Percentiles rank a stretch among this genome's conserved stretches.
Conservation (phyloP, 2,888 invertebrate genomes). For the Tiphia femorata region DNA sequence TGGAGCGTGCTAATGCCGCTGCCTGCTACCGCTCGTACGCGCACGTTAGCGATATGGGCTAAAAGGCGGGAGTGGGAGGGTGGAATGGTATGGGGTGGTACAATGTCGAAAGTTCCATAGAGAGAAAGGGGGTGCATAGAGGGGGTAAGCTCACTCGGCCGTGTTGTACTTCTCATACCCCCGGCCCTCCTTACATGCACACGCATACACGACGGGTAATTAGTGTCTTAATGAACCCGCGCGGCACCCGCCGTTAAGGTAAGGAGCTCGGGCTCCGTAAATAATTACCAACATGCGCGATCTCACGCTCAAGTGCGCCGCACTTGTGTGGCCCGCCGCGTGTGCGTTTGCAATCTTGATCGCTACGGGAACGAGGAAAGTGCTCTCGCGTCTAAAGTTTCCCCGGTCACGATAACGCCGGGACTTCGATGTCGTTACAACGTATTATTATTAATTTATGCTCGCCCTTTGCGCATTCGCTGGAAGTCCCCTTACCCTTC, state of each 20-base stretch:
- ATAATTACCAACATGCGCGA: constrained; percentile 49
- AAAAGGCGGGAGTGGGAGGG: constrained; percentile 19
- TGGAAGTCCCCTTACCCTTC: no score
- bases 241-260: constrained; percentile 24
- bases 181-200: constrained; percentile 54
- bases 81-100: constrained; percentile 9
- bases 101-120: constrained; percentile 47
- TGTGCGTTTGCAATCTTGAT: constrained; percentile 25
- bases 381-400: constrained; percentile 21
- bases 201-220: constrained; percentile 56
- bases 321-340: constrained; percentile 9
- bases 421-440: constrained; percentile 4
- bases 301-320: constrained; percentile 32
- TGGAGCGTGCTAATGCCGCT: constrained; percentile 47
- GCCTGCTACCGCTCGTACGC: neutral
- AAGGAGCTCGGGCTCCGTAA: constrained; percentile 40
- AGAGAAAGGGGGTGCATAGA: constrained; percentile 9
- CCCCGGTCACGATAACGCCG: neutral
- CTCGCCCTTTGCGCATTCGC: no score
- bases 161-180: constrained; percentile 44
- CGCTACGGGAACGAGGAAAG: constrained; percentile 4
- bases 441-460: no score
- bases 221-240: constrained; percentile 57
- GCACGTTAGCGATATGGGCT: neutral
- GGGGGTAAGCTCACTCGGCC: constrained; percentile 30